phyloP scores from a whole-genome alignment of 1,140 invertebrate genomes.

The Lineus longissimus region DNA sequence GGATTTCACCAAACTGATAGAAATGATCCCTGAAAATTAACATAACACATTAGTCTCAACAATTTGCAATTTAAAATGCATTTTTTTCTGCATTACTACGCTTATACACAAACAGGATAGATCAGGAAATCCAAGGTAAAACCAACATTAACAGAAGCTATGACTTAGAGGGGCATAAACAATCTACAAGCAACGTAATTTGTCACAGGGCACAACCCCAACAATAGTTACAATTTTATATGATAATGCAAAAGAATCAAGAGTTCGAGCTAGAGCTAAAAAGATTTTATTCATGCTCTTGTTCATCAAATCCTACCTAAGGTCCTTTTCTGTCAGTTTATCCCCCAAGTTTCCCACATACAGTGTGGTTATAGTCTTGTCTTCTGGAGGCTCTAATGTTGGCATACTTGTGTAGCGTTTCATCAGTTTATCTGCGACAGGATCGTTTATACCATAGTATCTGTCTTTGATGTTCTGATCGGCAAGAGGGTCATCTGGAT shows the following conservation, averaged over 20 bases:
- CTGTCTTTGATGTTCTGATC: slow-evolving; percentile 99
- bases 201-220: too few species aligned
- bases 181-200: too few species aligned
- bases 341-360: slow-evolving; percentile 92
- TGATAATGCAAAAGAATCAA: too few species aligned
- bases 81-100: background rate
- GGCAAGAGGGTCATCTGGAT: slow-evolving; percentile 97
- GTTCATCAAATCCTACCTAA: slow-evolving; percentile 61
- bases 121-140: slow-evolving; percentile 19
- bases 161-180: too few species aligned
- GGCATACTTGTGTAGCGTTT: slow-evolving; percentile 87
- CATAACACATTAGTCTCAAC: background rate
- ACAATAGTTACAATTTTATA: too few species aligned
- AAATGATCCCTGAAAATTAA: slow-evolving; percentile 72
- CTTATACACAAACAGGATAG: background rate
- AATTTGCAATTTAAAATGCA: background rate
- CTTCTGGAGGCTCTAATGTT: slow-evolving; percentile 89
- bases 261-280: too few species aligned
- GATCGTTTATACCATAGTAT: slow-evolving; percentile 98
- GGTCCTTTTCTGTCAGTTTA: slow-evolving; percentile 79
- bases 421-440: slow-evolving; percentile 96
- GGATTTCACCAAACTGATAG: slow-evolving; percentile 99
- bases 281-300: too few species aligned
- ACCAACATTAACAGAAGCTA: too few species aligned
- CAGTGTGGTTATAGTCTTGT: slow-evolving; percentile 91